A percentile compares a stretch with the other conserved stretches of the same genome.
Evolutionary conservation across 2,797 vertebrate species (phyloP).

Genomic region (Gouania willdenowi): DNA sequence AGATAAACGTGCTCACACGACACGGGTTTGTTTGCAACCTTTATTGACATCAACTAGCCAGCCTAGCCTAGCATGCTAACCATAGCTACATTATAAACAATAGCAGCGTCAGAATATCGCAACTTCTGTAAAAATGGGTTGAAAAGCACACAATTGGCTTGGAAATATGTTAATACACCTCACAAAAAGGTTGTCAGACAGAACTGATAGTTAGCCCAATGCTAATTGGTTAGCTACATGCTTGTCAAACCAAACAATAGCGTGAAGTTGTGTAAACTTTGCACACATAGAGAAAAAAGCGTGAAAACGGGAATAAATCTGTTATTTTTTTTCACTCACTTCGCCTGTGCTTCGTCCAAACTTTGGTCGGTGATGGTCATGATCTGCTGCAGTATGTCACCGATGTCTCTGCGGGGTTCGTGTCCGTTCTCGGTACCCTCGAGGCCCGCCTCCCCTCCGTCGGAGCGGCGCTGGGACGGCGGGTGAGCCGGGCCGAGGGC

Average conservation of each 20-base stretch:
- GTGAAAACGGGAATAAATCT: too few species aligned
- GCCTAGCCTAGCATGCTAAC: slow-evolving; percentile 48
- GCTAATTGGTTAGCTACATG: neutral
- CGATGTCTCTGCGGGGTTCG: slow-evolving; percentile 85
- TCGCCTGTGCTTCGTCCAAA: slow-evolving; percentile 93
- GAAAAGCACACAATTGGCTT: too few species aligned
- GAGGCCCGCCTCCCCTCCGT: slow-evolving; percentile 76
- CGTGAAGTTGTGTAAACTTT: slow-evolving; percentile 64
- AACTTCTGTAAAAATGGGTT: too few species aligned
- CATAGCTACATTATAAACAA: slow-evolving; percentile 21
- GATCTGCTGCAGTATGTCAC: slow-evolving; percentile 92
- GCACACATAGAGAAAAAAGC: neutral
- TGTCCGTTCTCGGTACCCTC: slow-evolving; percentile 83
- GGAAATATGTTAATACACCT: too few species aligned
- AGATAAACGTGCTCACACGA: too few species aligned
- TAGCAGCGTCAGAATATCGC: too few species aligned
- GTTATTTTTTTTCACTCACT: slow-evolving; percentile 81
- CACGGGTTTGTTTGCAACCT: neutral
- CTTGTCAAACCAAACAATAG: slow-evolving; percentile 43
- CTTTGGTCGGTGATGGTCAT: slow-evolving; percentile 97
- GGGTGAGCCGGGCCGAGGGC: slow-evolving; percentile 68
- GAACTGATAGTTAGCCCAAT: too few species aligned
- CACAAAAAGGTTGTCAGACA: neutral
- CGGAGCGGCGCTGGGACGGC: slow-evolving; percentile 68
- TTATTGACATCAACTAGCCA: slow-evolving; percentile 25